Evolutionary conservation across 2,888 invertebrate species (phyloP).

Genomic region (Drosophila buzzatii): DNA sequence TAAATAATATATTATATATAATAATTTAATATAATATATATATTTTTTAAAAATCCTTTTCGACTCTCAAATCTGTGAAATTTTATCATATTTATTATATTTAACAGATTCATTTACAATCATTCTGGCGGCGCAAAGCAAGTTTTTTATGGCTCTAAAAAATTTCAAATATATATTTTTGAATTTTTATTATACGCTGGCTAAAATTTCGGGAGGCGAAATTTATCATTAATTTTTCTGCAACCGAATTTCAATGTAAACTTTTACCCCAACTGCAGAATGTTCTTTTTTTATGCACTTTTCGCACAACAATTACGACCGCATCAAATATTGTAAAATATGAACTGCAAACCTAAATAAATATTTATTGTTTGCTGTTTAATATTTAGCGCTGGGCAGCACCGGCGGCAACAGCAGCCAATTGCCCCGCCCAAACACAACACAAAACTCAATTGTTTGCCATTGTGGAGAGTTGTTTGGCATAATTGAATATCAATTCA

Average conservation of each 20-base stretch:
- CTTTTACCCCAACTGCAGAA: slow-evolving; percentile 7
- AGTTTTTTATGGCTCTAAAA: too few species aligned
- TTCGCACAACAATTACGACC: slow-evolving; percentile 45
- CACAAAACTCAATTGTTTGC: slow-evolving; percentile 31
- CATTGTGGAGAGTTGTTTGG: slow-evolving; percentile 46
- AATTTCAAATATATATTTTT: background rate
- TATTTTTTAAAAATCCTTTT: too few species aligned
- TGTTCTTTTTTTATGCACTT: slow-evolving; percentile 32
- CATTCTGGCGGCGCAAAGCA: background rate
- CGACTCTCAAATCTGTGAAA: background rate
- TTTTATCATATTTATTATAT: too few species aligned
- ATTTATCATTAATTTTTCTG: background rate
- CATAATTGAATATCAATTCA: slow-evolving; percentile 80
- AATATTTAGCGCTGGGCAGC: slow-evolving; percentile 12
- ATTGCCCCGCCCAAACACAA: slow-evolving; percentile 21
- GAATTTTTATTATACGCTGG: background rate
- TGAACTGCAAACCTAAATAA: slow-evolving; percentile 77
- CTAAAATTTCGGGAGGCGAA: background rate
- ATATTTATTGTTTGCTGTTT: slow-evolving; percentile 70
- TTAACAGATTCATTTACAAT: background rate
- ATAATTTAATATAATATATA: too few species aligned
- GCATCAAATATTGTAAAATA: slow-evolving; percentile 69
- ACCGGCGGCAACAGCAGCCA: slow-evolving; percentile 15
- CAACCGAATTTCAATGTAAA: background rate
- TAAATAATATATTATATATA: too few species aligned